Percentiles rank a stretch among this genome's conserved stretches.
Conservation (phyloP, 2,888 invertebrate genomes). For the Mesoligia furuncula region DNA sequence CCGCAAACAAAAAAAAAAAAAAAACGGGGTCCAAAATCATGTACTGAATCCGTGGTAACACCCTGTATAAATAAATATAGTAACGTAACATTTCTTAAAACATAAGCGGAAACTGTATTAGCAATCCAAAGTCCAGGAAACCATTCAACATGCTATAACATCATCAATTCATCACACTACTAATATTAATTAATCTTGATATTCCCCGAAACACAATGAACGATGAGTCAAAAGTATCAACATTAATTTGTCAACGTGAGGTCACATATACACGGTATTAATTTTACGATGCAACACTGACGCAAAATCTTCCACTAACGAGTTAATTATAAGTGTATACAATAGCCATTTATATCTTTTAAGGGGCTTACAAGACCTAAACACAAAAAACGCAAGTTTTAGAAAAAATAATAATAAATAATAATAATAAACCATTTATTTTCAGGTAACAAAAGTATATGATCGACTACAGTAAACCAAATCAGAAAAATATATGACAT, state of each 20-base stretch:
- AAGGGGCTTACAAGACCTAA: too few relatives aligned
- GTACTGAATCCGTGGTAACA: too few relatives aligned
- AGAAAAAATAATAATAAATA: too few relatives aligned
- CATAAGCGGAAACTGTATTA: neutral
- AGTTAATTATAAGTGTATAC: conserved; percentile 5
- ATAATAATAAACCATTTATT: too few relatives aligned
- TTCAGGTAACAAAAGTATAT: too few relatives aligned
- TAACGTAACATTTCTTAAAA: neutral
- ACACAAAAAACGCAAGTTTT: too few relatives aligned
- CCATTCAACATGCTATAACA: neutral
- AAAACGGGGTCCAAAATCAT: too few relatives aligned
- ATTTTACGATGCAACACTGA: conserved; percentile 28
- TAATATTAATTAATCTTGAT: neutral
- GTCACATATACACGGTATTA: conserved; percentile 17
- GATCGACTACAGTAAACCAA: too few relatives aligned
- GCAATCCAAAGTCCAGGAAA: neutral
- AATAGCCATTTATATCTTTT: neutral
- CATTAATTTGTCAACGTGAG: conserved; percentile 22
- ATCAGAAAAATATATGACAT: too few relatives aligned
- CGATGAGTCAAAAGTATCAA: neutral
- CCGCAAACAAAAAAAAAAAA: too few relatives aligned
- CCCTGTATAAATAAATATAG: too few relatives aligned
- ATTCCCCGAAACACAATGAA: conserved; percentile 20
- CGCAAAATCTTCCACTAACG: conserved; percentile 12
- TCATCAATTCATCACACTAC: neutral